Percentiles rank a stretch among this genome's conserved stretches.
Evolutionary conservation across 2,888 invertebrate species (phyloP).

Genomic region (Scaptomyza caliginosa): DNA sequence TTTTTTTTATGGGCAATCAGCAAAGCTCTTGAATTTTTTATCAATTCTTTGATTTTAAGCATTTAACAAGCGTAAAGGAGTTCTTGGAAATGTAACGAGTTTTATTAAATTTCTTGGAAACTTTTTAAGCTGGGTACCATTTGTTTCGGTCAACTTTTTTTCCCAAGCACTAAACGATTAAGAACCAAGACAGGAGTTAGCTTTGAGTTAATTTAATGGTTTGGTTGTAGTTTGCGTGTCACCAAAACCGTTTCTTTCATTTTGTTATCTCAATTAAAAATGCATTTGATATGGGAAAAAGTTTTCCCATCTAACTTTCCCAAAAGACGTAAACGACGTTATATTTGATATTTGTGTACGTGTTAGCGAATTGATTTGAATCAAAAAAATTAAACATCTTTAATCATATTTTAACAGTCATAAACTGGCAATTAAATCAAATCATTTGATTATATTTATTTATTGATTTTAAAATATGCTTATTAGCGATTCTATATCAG

Average conservation of each 20-base stretch:
- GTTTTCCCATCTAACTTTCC: neutral
- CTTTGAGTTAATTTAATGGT: conserved; percentile 3
- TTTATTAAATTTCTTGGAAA: conserved; percentile 5
- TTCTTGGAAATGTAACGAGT: neutral
- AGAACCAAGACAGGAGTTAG: neutral
- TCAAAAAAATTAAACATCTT: neutral
- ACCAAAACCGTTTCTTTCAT: neutral
- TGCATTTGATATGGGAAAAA: conserved; percentile 1
- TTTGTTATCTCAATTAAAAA: conserved; percentile 29
- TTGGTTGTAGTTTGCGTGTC: conserved; percentile 11
- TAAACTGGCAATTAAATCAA: too few relatives aligned
- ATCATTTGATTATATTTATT: too few relatives aligned
- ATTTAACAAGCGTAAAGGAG: neutral
- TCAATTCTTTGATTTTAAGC: neutral
- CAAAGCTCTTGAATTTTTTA: neutral
- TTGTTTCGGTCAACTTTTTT: conserved; percentile 5
- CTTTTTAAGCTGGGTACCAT: conserved; percentile 10
- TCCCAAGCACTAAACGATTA: conserved; percentile 8
- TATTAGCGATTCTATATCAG: too few relatives aligned
- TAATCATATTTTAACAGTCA: too few relatives aligned
- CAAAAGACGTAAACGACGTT: conserved; percentile 20
- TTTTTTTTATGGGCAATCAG: neutral
- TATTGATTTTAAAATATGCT: too few relatives aligned
- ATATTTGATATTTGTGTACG: conserved; percentile 3
- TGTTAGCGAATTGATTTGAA: conserved; percentile 35